phyloP scores from a whole-genome alignment of 2,113 vertebrate genomes.

The Delphinapterus leucas region DNA sequence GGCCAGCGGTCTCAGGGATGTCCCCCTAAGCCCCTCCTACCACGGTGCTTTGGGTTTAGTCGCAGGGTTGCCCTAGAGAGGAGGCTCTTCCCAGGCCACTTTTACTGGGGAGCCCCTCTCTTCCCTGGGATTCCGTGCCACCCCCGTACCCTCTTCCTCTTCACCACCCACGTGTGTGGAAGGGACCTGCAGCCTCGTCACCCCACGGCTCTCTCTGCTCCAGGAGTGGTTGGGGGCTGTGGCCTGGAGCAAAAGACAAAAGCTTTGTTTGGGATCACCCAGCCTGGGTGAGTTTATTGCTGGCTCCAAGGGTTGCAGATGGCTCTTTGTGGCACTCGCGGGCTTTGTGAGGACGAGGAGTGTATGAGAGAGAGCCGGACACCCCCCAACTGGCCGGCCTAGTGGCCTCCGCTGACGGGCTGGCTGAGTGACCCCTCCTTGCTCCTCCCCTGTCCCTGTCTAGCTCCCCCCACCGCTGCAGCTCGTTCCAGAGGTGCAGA shows the following conservation, averaged over 20 bases:
- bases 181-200: not conserved
- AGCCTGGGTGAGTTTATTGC: not conserved
- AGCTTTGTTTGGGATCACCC: not conserved
- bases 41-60: accelerated
- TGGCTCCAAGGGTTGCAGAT: accelerated
- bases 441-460: accelerated
- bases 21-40: not conserved
- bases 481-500: conserved; percentile 86
- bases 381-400: not conserved
- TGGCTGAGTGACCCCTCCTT: not conserved
- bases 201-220: not conserved
- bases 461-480: conserved; percentile 86
- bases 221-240: not conserved
- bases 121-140: not conserved
- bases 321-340: accelerated
- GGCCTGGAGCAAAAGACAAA: not conserved
- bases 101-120: not conserved
- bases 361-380: not conserved
- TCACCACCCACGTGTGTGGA: too few species aligned
- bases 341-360: not conserved
- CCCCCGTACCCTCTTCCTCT: not conserved
- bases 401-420: not conserved
- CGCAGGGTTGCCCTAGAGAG: not conserved
- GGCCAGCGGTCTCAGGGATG: not conserved
- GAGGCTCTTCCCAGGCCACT: not conserved